Conservation (phyloP, 2,113 vertebrate genomes). For the Porphyrio hochstetteri region DNA sequence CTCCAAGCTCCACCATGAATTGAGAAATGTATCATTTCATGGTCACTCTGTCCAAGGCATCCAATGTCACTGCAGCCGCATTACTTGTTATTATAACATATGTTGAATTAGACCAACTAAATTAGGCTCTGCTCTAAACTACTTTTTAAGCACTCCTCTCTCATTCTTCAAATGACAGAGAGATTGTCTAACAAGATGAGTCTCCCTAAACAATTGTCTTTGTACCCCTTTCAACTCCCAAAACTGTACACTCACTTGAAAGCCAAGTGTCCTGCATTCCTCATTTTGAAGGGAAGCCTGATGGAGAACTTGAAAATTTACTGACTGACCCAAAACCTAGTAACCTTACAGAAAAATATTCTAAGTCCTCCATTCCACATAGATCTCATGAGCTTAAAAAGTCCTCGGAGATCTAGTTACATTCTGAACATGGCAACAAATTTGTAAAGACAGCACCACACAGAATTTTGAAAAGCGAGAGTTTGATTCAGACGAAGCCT, state of each 20-base stretch:
- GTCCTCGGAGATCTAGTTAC: not conserved
- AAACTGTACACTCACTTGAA: not conserved
- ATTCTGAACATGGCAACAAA: not conserved
- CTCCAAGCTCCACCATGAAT: too few relatives aligned
- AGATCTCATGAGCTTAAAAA: not conserved
- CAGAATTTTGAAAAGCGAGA: not conserved
- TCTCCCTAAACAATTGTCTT: not conserved
- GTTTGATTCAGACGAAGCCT: not conserved
- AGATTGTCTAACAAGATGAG: accelerated
- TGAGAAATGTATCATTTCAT: too few relatives aligned
- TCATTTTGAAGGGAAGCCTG: not conserved
- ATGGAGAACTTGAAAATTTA: not conserved
- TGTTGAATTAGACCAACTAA: not conserved
- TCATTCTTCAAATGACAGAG: not conserved
- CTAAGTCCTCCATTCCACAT: not conserved
- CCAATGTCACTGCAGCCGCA: not conserved
- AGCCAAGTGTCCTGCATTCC: not conserved
- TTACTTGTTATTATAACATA: not conserved
- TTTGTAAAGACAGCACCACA: not conserved
- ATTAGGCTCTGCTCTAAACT: not conserved
- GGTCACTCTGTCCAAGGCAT: too few relatives aligned
- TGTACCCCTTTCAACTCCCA: not conserved
- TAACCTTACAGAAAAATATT: not conserved
- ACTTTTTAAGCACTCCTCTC: not conserved
- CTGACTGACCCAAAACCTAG: not conserved